Evolutionary conservation across 1,140 invertebrate species (phyloP), one percentile per base, ranked within the genome.

Genomic region (Hycleus phaleratus): DNA sequence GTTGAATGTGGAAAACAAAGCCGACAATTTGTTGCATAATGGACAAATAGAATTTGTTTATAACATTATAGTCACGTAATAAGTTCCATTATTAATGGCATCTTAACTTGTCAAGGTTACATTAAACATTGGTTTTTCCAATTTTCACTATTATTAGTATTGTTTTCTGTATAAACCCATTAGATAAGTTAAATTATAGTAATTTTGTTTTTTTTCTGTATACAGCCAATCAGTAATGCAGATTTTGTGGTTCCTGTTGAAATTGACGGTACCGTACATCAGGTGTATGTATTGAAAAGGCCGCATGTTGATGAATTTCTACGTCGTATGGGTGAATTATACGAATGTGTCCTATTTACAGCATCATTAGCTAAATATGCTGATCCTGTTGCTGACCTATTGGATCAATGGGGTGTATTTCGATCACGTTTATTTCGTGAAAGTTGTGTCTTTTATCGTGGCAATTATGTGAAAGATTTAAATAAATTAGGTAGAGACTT

Each of bases 191-290:
- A 18, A 18, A 18, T 18, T 18, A 18, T 18, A 18, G 18, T 18
- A 18, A 18, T 18, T 18, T 18, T 1, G 12, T 32, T 3, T 3
- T 32, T 32, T 32, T 7, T 70, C 68, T 70, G 63, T 79, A 86
- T 1, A 61, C 75, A 99, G 91, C 95, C 96, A 50, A 98, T 99
- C 73, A 95, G 91, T 78, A 98, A 99, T 84, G 96, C 97, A 58
- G 97, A 99, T 81, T 99, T 99, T 80, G 91, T 99, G 72, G 96
- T 99, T 71, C 96, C 96, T 62, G 97, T 99, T 42, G 97, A 99
- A 78, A 99, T 99, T 71, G 97, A 99, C 78, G 96, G 96, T 49
- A 93, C 93, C 26, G 88, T 98, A 59, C 97, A 99, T 81, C 96
- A 98, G 79, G 96, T 99, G 64, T 99, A 98, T 77, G 97, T 99